phyloP scores from a whole-genome alignment of 2,888 invertebrate species.

The Tetragonisca angustula region DNA sequence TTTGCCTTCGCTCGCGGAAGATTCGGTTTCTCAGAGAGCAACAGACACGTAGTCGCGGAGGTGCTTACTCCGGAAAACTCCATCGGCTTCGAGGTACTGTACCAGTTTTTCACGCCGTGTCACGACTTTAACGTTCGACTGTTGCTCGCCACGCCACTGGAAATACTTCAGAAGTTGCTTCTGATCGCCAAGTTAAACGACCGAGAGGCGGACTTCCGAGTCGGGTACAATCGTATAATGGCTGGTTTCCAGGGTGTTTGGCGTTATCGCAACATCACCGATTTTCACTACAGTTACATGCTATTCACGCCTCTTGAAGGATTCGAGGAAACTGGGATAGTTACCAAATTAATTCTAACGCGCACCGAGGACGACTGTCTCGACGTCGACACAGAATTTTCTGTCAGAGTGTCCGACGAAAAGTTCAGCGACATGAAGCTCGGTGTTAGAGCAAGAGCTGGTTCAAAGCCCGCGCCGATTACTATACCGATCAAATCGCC shows the following conservation, averaged over 20 bases:
- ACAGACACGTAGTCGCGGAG: slow-evolving; percentile 90
- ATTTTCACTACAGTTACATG: slow-evolving; percentile 92
- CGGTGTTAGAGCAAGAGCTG: slow-evolving; percentile 69
- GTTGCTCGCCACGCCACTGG: slow-evolving; percentile 90
- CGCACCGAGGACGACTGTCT: slow-evolving; percentile 37
- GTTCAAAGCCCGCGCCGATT: slow-evolving; percentile 76
- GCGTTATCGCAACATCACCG: slow-evolving; percentile 88
- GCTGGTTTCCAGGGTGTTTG: slow-evolving; percentile 92
- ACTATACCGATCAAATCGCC: slow-evolving; percentile 69
- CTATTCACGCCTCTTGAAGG: slow-evolving; percentile 91
- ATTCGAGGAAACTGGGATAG: slow-evolving; percentile 91
- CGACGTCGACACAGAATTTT: slow-evolving; percentile 88
- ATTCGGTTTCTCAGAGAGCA: slow-evolving; percentile 89
- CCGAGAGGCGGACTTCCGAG: slow-evolving; percentile 89
- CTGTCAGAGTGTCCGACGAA: slow-evolving; percentile 88
- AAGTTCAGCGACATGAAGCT: slow-evolving; percentile 84
- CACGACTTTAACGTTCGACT: slow-evolving; percentile 91
- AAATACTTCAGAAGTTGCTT: slow-evolving; percentile 88
- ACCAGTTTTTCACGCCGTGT: slow-evolving; percentile 86
- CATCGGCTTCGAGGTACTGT: slow-evolving; percentile 88
- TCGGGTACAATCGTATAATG: slow-evolving; percentile 90
- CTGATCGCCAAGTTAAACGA: slow-evolving; percentile 89
- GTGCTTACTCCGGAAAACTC: slow-evolving; percentile 89
- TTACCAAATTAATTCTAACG: slow-evolving; percentile 88
- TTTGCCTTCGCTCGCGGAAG: slow-evolving; percentile 88